Evolutionary conservation across 2,888 invertebrate species (phyloP).

Genomic region (Cetonia aurata): DNA sequence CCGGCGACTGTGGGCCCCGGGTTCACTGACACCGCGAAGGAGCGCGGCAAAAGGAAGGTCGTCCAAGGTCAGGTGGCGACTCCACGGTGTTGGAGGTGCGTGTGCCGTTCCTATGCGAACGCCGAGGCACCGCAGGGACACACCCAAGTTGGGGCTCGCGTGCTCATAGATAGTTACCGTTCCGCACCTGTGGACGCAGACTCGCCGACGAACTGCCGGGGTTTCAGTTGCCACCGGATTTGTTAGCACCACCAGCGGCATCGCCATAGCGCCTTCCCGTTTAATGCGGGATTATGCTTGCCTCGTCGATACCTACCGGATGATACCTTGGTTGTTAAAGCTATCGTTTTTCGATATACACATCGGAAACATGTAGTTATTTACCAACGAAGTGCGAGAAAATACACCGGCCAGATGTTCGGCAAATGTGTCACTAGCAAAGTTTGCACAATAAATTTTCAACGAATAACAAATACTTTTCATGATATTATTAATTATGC

Average conservation of each 20-base stretch:
- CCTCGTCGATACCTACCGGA: background rate
- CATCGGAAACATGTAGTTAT: too few species aligned
- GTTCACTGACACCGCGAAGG: slow-evolving; percentile 44
- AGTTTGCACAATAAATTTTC: too few species aligned
- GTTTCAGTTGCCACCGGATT: slow-evolving; percentile 22
- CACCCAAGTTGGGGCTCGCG: slow-evolving; percentile 44
- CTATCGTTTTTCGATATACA: too few species aligned
- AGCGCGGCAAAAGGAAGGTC: slow-evolving; percentile 44
- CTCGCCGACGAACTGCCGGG: slow-evolving; percentile 9
- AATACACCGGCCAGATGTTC: too few species aligned
- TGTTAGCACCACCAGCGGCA: background rate
- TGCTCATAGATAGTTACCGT: slow-evolving; percentile 43
- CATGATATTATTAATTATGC: too few species aligned
- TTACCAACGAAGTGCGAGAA: too few species aligned
- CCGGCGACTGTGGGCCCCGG: slow-evolving; percentile 32
- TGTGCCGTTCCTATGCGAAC: slow-evolving; percentile 40
- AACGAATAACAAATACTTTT: too few species aligned
- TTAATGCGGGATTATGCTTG: background rate
- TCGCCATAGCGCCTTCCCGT: background rate
- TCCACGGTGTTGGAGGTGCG: slow-evolving; percentile 41
- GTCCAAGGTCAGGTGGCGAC: slow-evolving; percentile 44
- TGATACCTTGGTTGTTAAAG: too few species aligned
- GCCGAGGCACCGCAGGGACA: slow-evolving; percentile 30
- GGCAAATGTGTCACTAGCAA: too few species aligned
- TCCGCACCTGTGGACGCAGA: slow-evolving; percentile 43